These are phyloP conservation scores for Macropus fuliginosus DNA, from an alignment of 2,797 vertebrate genomes.

Conservation along the genomic window DNA sequence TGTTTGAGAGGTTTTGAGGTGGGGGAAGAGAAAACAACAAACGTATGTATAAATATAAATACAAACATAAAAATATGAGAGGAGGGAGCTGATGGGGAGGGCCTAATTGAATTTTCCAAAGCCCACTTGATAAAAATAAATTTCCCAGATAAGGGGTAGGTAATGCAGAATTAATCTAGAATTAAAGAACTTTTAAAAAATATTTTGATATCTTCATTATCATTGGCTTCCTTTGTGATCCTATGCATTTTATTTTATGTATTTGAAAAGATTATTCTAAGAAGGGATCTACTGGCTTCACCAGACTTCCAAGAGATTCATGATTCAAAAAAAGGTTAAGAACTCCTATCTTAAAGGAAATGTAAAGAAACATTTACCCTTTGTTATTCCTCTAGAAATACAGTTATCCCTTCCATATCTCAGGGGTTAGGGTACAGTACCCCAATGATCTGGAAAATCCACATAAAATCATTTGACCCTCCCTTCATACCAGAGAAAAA, in stretches of 20 bases:
- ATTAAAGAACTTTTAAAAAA: background rate
- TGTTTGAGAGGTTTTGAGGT: background rate
- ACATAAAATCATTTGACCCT: background rate
- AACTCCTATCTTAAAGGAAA: background rate
- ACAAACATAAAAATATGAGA: background rate
- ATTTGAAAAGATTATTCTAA: background rate
- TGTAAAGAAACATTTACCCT: background rate
- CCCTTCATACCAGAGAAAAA: background rate
- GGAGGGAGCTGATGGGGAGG: background rate
- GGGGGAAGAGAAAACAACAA: too few species aligned
- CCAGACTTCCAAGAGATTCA: background rate
- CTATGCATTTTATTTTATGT: background rate
- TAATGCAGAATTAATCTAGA: background rate
- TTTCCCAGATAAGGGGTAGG: background rate
- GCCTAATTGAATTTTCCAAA: background rate
- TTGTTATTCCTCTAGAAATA: background rate
- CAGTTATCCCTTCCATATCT: background rate
- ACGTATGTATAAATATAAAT: background rate
- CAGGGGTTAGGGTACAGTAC: background rate
- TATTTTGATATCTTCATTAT: background rate
- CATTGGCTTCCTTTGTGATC: background rate
- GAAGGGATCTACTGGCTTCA: background rate
- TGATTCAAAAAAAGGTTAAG: background rate
- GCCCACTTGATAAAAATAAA: background rate
- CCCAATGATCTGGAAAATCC: background rate